phyloP scores from a whole-genome alignment of 2,797 vertebrate species.

The Cichlasoma orientale region DNA sequence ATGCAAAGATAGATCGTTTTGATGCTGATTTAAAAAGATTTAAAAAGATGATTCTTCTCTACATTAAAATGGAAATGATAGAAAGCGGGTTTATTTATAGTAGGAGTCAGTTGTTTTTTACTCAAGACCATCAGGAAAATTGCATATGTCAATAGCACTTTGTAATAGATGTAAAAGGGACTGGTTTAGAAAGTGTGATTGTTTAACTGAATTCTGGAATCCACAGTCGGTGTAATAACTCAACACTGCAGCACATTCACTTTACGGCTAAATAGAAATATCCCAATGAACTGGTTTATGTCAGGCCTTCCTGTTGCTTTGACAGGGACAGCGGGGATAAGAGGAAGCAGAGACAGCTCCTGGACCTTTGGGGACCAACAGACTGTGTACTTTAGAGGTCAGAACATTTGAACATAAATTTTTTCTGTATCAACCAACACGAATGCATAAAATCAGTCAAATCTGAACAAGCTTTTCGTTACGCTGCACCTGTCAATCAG shows the following conservation, averaged over 20 bases:
- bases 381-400: constrained; percentile 49
- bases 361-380: constrained; percentile 37
- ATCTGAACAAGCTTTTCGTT: constrained; percentile 58
- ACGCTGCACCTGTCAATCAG: constrained; percentile 63
- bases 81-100: not conserved
- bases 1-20: not conserved
- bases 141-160: not conserved
- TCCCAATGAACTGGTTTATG: constrained; percentile 29
- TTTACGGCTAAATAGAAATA: constrained; percentile 37
- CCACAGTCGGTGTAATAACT: not conserved
- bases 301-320: constrained; percentile 48
- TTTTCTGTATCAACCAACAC: constrained; percentile 44
- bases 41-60: not conserved
- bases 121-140: not conserved
- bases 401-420: constrained; percentile 64
- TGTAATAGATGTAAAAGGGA: not conserved
- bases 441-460: constrained; percentile 45
- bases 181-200: not conserved
- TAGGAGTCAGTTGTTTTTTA: not conserved
- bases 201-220: not conserved
- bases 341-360: constrained; percentile 33
- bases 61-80: not conserved
- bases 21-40: not conserved
- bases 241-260: not conserved
- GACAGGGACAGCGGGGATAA: constrained; percentile 27